Evolutionary conservation across 2,888 invertebrate species (phyloP).

Genomic region (Neoascia interrupta): DNA sequence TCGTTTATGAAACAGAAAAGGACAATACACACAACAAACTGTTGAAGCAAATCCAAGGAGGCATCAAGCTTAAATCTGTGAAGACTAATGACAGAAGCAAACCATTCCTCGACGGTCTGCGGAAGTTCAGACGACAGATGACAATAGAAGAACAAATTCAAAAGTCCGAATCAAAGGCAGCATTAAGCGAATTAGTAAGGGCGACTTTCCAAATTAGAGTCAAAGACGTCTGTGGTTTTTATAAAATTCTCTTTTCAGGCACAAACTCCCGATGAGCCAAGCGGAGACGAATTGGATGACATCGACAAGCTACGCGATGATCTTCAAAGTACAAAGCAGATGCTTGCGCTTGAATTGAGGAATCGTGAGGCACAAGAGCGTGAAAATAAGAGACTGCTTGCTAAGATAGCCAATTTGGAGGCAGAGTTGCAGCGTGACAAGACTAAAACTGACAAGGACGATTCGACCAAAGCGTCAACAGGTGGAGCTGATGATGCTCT

Average conservation of each 20-base stretch:
- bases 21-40: constrained; percentile 89
- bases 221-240: no score
- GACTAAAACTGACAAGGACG: constrained; percentile 76
- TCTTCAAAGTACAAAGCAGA: constrained; percentile 94
- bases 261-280: constrained; percentile 82
- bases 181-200: constrained; percentile 78
- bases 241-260: constrained; percentile 8
- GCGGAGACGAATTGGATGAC: constrained; percentile 93
- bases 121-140: constrained; percentile 93
- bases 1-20: constrained; percentile 93
- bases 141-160: constrained; percentile 94
- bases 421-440: constrained; percentile 89
- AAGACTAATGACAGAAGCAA: constrained; percentile 92
- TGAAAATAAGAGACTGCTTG: constrained; percentile 91
- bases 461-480: constrained; percentile 75
- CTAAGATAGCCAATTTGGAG: constrained; percentile 89
- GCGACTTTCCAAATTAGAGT: no score
- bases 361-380: constrained; percentile 92
- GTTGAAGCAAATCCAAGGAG: constrained; percentile 89
- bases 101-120: constrained; percentile 89
- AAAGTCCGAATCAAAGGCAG: constrained; percentile 87
- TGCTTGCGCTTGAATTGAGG: constrained; percentile 91
- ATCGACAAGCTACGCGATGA: constrained; percentile 95
- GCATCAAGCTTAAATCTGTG: constrained; percentile 87
- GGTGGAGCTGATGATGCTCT: constrained; percentile 83